phyloP scores from a whole-genome alignment of 2,888 invertebrate genomes.

The Meandrusa payeni region DNA sequence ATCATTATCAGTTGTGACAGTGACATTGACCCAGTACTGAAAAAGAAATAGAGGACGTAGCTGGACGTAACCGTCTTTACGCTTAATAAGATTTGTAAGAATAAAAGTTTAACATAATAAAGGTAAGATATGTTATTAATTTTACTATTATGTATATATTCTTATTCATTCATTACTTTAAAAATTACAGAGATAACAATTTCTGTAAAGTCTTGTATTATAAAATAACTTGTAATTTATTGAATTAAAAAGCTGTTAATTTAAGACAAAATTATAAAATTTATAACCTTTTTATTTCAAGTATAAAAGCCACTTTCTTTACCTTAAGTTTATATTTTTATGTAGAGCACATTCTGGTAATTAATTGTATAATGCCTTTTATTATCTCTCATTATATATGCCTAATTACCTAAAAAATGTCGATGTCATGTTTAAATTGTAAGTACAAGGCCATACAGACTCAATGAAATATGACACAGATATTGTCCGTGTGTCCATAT shows the following conservation, averaged over 20 bases:
- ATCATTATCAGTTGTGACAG: slow-evolving; percentile 31
- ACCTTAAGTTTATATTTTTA: too few species aligned
- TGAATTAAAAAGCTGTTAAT: slow-evolving; percentile 25
- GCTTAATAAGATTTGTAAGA: not conserved
- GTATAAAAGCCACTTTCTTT: too few species aligned
- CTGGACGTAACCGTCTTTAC: slow-evolving; percentile 9
- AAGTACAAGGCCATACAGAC: too few species aligned
- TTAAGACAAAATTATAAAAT: too few species aligned
- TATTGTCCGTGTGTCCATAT: too few species aligned
- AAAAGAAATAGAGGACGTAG: slow-evolving; percentile 8
- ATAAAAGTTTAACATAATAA: not conserved
- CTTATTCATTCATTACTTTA: slow-evolving; percentile 24
- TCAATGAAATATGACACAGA: too few species aligned
- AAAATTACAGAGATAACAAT: slow-evolving; percentile 25
- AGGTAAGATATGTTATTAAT: slow-evolving; percentile 1
- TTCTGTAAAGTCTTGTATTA: slow-evolving; percentile 52
- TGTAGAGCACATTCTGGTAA: too few species aligned
- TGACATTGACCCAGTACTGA: slow-evolving; percentile 27
- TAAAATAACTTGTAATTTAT: slow-evolving; percentile 13
- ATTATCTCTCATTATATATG: too few species aligned
- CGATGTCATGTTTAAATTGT: too few species aligned
- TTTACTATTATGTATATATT: not conserved
- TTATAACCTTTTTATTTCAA: too few species aligned
- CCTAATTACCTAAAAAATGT: too few species aligned
- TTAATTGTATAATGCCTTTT: too few species aligned